A percentile compares a stretch with the other conserved stretches of the same genome.
Evolutionary conservation across 2,113 vertebrate species (phyloP).

Genomic region (Rissa tridactyla): DNA sequence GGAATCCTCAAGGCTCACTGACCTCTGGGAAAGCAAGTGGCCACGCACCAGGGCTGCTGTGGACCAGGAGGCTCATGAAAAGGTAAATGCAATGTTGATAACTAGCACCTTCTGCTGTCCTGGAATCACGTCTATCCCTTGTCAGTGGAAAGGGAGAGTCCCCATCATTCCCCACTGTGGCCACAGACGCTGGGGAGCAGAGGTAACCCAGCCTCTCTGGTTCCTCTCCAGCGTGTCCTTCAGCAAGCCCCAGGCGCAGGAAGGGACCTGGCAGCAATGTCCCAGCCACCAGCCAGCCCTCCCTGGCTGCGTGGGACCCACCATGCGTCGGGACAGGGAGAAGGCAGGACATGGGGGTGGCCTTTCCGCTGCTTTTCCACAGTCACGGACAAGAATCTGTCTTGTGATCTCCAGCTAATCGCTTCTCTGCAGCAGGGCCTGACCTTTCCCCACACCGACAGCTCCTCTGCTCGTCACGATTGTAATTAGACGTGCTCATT

Average conservation of each 20-base stretch:
- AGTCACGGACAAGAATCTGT: rapidly evolving
- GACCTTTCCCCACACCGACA: neutral
- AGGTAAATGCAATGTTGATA: rapidly evolving
- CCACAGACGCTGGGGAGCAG: rapidly evolving
- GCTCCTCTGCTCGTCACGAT: neutral
- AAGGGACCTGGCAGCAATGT: neutral
- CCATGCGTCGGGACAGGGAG: rapidly evolving
- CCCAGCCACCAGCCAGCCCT: neutral
- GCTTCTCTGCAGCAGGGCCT: neutral
- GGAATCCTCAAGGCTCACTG: neutral
- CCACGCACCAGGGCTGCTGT: rapidly evolving
- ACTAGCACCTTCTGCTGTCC: neutral
- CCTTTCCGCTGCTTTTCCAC: neutral
- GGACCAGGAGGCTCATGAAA: rapidly evolving
- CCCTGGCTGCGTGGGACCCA: neutral
- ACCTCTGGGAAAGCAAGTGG: too few relatives aligned
- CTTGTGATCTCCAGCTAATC: neutral
- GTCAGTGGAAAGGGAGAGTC: neutral
- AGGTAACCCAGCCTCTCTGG: rapidly evolving
- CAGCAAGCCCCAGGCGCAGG: rapidly evolving
- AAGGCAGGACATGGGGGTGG: too few relatives aligned
- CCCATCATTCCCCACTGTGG: rapidly evolving
- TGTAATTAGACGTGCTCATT: neutral
- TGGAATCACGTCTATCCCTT: rapidly evolving
- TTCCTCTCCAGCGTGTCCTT: neutral